phyloP scores from a whole-genome alignment of 2,888 invertebrate genomes.

The Ernsta delagoae region DNA sequence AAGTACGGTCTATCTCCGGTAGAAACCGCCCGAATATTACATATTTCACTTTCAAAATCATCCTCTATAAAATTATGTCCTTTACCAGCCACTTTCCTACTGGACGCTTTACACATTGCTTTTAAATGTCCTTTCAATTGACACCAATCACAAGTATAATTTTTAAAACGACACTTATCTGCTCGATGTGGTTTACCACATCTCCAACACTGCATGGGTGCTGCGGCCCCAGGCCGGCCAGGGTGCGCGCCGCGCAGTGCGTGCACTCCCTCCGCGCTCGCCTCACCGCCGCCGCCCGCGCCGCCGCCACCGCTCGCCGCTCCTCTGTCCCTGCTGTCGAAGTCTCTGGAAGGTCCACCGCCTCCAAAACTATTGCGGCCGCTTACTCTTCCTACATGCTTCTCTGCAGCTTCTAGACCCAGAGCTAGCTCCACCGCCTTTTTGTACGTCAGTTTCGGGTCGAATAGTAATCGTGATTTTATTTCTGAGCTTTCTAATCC shows the following conservation, averaged over 20 bases:
- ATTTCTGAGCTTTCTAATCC: not conserved
- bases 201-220: conserved; percentile 19
- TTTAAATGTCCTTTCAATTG: conserved; percentile 44
- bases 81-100: not conserved
- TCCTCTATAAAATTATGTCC: not conserved
- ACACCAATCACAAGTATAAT: conserved; percentile 47
- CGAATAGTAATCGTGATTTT: not conserved
- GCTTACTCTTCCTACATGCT: not conserved
- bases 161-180: conserved; percentile 43
- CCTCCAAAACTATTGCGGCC: not conserved
- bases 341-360: not conserved
- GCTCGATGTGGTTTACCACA: conserved; percentile 43
- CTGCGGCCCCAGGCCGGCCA: not conserved
- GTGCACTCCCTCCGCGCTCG: too few species aligned
- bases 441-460: not conserved
- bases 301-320: not conserved
- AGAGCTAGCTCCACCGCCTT: conserved; percentile 5
- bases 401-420: not conserved
- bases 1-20: not conserved
- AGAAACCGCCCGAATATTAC: not conserved
- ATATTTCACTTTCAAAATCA: not conserved
- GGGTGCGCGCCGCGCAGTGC: too few species aligned
- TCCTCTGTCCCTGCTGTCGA: not conserved
- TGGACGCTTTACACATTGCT: conserved; percentile 42
- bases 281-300: not conserved